Evolutionary conservation across 2,797 vertebrate genomes (phyloP).

Genomic region (Sarcophilus harrisii): DNA sequence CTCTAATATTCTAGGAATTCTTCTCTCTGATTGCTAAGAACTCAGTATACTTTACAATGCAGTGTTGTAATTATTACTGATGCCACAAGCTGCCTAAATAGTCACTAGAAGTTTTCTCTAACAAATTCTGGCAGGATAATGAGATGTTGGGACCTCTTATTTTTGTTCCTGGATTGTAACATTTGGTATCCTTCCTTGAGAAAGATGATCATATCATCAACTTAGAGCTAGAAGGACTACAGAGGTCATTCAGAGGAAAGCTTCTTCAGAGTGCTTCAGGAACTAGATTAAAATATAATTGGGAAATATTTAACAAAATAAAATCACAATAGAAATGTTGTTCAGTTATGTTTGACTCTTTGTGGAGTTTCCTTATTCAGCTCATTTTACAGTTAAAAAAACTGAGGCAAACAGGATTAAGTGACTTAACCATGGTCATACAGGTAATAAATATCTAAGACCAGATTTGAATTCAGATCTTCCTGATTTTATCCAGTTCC

Average conservation of each 20-base stretch:
- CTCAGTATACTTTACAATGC: neutral
- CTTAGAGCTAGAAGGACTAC: neutral
- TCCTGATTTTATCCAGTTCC: neutral
- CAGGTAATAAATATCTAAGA: neutral
- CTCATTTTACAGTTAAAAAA: neutral
- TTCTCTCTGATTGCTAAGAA: neutral
- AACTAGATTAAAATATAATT: neutral
- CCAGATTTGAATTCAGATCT: neutral
- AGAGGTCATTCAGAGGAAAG: neutral
- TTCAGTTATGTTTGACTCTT: neutral
- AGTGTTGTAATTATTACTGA: conserved; percentile 22
- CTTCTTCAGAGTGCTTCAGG: neutral
- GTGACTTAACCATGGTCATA: neutral
- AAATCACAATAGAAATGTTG: neutral
- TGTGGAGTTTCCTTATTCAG: neutral
- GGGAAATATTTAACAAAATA: neutral
- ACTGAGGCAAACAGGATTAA: neutral
- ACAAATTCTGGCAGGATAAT: neutral
- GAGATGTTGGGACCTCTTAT: conserved; percentile 28
- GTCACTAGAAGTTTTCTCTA: neutral
- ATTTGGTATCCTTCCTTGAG: conserved; percentile 46
- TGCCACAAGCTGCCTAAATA: neutral
- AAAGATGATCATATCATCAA: neutral
- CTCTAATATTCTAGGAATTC: neutral
- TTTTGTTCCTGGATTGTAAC: conserved; percentile 40